Percentiles rank a stretch among this genome's conserved stretches.
Evolutionary conservation across 1,140 invertebrate genomes (phyloP).

Genomic region (Chrysoperla carnea): DNA sequence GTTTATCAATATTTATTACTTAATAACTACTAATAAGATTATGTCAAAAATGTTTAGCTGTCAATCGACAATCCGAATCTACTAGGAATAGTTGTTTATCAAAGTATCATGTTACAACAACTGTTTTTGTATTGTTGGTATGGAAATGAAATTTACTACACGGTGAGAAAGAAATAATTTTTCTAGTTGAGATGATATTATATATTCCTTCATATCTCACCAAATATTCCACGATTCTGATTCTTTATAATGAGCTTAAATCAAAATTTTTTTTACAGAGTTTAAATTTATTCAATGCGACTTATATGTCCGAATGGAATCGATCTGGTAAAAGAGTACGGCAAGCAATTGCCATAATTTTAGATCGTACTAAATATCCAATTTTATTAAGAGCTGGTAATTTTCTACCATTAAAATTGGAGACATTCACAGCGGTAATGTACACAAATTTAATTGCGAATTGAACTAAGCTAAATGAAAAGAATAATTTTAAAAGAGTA

Average conservation of each 20-base stretch:
- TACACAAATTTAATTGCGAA: constrained; percentile 2
- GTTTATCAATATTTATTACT: background rate
- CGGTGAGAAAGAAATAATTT: constrained; percentile 7
- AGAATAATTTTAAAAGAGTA: too few species aligned
- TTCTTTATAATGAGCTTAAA: too few species aligned
- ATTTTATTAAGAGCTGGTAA: constrained; percentile 12
- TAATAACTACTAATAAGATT: background rate
- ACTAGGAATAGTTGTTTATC: constrained; percentile 7
- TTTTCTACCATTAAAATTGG: constrained; percentile 11
- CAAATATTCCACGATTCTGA: too few species aligned
- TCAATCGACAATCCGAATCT: constrained; percentile 9
- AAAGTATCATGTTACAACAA: constrained; percentile 13
- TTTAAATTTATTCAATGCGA: background rate
- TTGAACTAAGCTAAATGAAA: too few species aligned
- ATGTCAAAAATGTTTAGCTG: constrained; percentile 11
- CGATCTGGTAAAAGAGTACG: constrained; percentile 5
- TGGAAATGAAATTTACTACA: constrained; percentile 13
- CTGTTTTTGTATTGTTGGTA: constrained; percentile 18
- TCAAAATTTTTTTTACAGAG: constrained; percentile 6
- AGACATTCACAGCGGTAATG: constrained; percentile 15
- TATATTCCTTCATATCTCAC: too few species aligned
- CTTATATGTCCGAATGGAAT: constrained; percentile 8
- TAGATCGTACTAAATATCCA: constrained; percentile 10
- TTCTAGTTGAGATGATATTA: too few species aligned
- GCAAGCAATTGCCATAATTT: constrained; percentile 8